Conservation (phyloP, 2,113 vertebrate genomes). For the Nothobranchius furzeri region DNA sequence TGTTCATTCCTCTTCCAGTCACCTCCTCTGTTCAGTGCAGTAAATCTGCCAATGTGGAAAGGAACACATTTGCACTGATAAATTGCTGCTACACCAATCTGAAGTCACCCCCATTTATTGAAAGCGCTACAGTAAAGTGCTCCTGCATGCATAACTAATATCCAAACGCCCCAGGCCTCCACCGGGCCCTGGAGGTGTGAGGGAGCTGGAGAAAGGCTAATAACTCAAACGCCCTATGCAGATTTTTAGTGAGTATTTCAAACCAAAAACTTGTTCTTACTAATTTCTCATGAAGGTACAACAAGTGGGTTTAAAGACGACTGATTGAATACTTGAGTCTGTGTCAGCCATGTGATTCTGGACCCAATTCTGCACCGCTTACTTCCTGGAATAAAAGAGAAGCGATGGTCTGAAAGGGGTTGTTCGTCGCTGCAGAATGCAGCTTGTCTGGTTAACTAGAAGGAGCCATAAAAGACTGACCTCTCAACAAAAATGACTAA, state of each 20-base stretch:
- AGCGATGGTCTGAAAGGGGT: not conserved
- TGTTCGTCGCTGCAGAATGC: not conserved
- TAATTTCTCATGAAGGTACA: conserved; percentile 48
- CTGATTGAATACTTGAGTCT: conserved; percentile 39
- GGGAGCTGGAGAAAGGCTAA: conserved; percentile 36
- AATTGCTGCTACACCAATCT: conserved; percentile 55
- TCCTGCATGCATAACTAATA: conserved; percentile 53
- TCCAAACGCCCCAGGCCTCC: conserved; percentile 25
- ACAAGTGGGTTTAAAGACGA: conserved; percentile 31
- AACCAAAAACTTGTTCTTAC: conserved; percentile 29
- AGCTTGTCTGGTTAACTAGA: not conserved
- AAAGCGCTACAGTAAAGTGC: conserved; percentile 32
- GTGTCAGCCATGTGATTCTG: conserved; percentile 14
- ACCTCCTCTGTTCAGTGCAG: conserved; percentile 36
- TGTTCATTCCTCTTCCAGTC: conserved; percentile 65
- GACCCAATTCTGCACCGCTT: conserved; percentile 31
- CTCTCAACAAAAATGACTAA: no score
- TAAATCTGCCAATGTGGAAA: conserved; percentile 63
- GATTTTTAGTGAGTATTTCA: conserved; percentile 32
- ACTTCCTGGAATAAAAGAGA: conserved; percentile 17
- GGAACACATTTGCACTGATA: conserved; percentile 66
- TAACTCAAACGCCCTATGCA: conserved; percentile 46
- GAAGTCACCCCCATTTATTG: conserved; percentile 39
- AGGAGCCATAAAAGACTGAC: no score
- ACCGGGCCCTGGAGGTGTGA: conserved; percentile 20